These are phyloP conservation scores for Poecilus cupreus DNA, from an alignment of 2,888 invertebrate genomes.

Conservation along the genomic window DNA sequence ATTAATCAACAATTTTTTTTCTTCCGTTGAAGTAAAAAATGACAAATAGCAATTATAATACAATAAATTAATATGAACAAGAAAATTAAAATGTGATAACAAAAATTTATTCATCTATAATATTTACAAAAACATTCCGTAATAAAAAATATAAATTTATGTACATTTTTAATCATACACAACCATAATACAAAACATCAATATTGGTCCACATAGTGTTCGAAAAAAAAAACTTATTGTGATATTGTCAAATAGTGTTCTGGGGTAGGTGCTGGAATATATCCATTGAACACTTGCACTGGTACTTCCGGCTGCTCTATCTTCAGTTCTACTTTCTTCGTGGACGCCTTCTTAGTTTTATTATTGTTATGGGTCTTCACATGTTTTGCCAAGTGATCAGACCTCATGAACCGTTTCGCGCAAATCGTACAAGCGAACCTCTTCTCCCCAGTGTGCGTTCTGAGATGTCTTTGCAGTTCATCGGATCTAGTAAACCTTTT, in stretches of 20 bases:
- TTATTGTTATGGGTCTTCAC: constrained; percentile 88
- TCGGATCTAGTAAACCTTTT: constrained; percentile 94
- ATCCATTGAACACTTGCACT: constrained; percentile 41
- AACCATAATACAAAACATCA: neutral
- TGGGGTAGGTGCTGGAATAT: neutral
- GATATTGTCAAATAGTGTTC: constrained; percentile 2
- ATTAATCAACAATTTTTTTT: neutral
- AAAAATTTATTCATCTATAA: constrained; percentile 19
- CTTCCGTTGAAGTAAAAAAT: neutral
- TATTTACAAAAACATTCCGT: constrained; percentile 9
- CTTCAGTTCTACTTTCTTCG: constrained; percentile 72
- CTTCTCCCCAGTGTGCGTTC: constrained; percentile 94
- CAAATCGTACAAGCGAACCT: constrained; percentile 91
- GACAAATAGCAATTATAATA: too few relatives aligned
- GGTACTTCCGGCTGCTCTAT: neutral
- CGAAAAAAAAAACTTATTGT: neutral
- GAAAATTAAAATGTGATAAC: constrained; percentile 33
- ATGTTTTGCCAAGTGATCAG: constrained; percentile 95
- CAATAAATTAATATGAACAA: neutral
- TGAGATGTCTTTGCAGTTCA: constrained; percentile 90
- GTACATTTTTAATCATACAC: constrained; percentile 29
- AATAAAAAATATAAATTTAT: constrained; percentile 48
- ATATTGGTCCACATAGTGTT: constrained; percentile 33
- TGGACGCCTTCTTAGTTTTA: constrained; percentile 74
- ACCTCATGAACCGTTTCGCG: constrained; percentile 92